Conservation (phyloP, 2,113 vertebrate genomes). For the Phoenicopterus ruber region DNA sequence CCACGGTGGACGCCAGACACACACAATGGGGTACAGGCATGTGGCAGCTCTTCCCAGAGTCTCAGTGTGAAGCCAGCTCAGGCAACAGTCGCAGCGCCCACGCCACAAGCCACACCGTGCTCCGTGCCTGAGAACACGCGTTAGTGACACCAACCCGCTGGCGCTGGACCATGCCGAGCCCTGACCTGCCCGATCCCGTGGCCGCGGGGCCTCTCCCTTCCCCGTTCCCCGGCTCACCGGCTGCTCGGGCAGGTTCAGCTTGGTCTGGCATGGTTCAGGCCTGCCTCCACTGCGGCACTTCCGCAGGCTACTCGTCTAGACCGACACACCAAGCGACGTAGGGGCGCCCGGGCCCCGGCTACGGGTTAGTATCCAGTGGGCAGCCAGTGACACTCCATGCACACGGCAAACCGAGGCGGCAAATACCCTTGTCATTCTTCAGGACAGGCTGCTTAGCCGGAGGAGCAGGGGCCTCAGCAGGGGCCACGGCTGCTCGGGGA, state of each 20-base stretch:
- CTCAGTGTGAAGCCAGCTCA: background rate
- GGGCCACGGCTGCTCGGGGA: slow-evolving; percentile 70
- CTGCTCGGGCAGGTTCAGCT: background rate
- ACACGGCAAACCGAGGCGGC: slow-evolving; percentile 72
- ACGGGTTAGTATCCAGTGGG: slow-evolving; percentile 72
- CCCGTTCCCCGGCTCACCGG: background rate
- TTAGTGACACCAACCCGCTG: background rate
- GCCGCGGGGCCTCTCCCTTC: background rate
- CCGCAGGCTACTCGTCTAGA: background rate
- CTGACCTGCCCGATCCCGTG: background rate
- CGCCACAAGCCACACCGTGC: slow-evolving; percentile 8
- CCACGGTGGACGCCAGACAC: background rate
- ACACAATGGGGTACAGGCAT: background rate
- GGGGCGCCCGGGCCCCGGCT: accelerated
- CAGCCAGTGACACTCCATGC: slow-evolving; percentile 77
- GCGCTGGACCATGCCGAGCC: background rate
- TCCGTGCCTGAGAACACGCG: background rate
- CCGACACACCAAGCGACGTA: background rate
- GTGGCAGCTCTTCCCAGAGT: background rate
- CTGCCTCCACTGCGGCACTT: background rate
- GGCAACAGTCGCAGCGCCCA: background rate
- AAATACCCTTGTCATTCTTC: slow-evolving; percentile 96
- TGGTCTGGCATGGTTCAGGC: background rate
- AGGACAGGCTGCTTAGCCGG: slow-evolving; percentile 80
- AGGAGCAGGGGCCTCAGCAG: slow-evolving; percentile 51